These are phyloP conservation scores for Tetragonisca angustula DNA, from an alignment of 2,888 invertebrate species.

Conservation along the genomic window DNA sequence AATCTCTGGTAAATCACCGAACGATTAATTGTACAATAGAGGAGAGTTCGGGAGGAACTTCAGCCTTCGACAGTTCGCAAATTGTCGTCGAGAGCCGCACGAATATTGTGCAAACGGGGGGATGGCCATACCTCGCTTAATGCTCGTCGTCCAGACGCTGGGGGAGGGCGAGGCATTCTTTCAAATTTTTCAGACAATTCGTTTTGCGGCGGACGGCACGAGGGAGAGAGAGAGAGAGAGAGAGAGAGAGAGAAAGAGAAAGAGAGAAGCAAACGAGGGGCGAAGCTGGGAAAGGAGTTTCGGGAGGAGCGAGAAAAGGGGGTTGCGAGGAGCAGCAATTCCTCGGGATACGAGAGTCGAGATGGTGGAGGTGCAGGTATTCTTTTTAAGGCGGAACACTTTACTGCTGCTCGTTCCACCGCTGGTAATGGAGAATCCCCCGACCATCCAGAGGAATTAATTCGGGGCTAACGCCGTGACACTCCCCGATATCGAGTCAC, in stretches of 20 bases:
- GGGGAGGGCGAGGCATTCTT: slow-evolving; percentile 22
- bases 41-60: neutral
- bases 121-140: neutral
- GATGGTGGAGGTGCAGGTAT: slow-evolving; percentile 60
- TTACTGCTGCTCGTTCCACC: slow-evolving; percentile 67
- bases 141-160: neutral
- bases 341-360: slow-evolving; percentile 52
- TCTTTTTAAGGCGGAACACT: slow-evolving; percentile 70
- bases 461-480: slow-evolving; percentile 70
- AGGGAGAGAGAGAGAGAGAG: neutral
- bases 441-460: slow-evolving; percentile 66
- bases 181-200: slow-evolving; percentile 59
- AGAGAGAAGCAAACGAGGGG: neutral
- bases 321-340: slow-evolving; percentile 52
- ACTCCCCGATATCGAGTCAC: slow-evolving; percentile 70
- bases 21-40: slow-evolving; percentile 14
- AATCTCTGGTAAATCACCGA: neutral
- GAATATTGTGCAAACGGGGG: slow-evolving; percentile 14
- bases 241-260: slow-evolving; percentile 8
- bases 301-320: neutral
- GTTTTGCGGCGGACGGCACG: slow-evolving; percentile 58
- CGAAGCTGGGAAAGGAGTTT: neutral
- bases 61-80: slow-evolving; percentile 10
- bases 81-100: slow-evolving; percentile 4
- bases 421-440: slow-evolving; percentile 69